phyloP scores from a whole-genome alignment of 2,113 vertebrate species.

The Thamnaconus septentrionalis region DNA sequence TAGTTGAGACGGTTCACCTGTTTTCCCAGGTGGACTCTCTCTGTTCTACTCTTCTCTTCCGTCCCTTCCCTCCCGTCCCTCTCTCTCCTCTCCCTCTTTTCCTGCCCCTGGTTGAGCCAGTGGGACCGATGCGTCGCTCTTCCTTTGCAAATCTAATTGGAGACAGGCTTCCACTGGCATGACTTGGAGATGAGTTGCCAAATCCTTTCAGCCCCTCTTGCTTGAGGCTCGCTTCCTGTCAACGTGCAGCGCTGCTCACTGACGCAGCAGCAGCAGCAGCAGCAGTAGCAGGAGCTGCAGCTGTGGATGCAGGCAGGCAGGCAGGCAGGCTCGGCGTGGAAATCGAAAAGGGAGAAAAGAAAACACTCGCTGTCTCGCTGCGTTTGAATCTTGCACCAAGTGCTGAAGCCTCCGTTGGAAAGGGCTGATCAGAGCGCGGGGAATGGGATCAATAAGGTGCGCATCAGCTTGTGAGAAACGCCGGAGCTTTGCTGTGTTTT shows the following conservation, averaged over 20 bases:
- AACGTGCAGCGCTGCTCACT: slow-evolving; percentile 12
- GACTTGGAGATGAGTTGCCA: slow-evolving; percentile 73
- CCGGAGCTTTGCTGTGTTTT: too few species aligned
- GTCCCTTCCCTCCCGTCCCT: slow-evolving; percentile 12
- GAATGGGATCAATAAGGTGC: too few species aligned
- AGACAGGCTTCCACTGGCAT: slow-evolving; percentile 69
- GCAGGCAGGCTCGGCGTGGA: too few species aligned
- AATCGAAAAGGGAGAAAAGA: too few species aligned
- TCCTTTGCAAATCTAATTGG: slow-evolving; percentile 71
- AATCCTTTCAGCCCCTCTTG: slow-evolving; percentile 62
- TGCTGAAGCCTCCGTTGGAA: not conserved
- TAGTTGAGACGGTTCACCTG: slow-evolving; percentile 54
- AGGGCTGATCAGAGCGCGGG: not conserved
- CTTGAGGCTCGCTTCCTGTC: slow-evolving; percentile 44
- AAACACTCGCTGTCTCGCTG: slow-evolving; percentile 33
- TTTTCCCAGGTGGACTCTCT: slow-evolving; percentile 45
- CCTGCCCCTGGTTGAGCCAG: slow-evolving; percentile 49
- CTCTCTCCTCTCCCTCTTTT: slow-evolving; percentile 7
- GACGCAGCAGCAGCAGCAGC: slow-evolving; percentile 34
- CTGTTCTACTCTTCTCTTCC: slow-evolving; percentile 35
- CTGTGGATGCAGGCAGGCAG: slow-evolving; percentile 33
- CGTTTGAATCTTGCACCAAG: slow-evolving; percentile 38
- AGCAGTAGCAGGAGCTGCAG: slow-evolving; percentile 9
- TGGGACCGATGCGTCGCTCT: slow-evolving; percentile 58
- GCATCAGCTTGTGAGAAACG: too few species aligned